Evolutionary conservation across 2,888 invertebrate species (phyloP).

Genomic region (Sussaba pulchella): DNA sequence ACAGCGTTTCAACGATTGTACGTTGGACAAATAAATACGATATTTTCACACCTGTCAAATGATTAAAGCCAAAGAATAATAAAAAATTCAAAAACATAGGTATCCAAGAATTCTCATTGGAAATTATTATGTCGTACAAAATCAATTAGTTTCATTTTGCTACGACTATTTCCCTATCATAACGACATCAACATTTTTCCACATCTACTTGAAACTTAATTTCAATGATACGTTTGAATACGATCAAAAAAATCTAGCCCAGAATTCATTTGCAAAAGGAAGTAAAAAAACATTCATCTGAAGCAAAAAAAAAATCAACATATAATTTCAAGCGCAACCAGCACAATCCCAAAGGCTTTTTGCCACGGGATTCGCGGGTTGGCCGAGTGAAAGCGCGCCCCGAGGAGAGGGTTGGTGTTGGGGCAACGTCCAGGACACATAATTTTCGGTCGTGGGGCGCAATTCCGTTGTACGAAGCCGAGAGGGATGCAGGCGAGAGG

Average conservation of each 20-base stretch:
- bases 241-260: too few relatives aligned
- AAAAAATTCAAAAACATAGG: too few relatives aligned
- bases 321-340: background rate
- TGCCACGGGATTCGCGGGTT: slow-evolving; percentile 63
- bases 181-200: too few relatives aligned
- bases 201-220: too few relatives aligned
- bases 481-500: slow-evolving; percentile 31
- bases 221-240: too few relatives aligned
- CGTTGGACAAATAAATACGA: background rate
- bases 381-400: slow-evolving; percentile 52
- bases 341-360: background rate
- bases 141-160: too few relatives aligned
- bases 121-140: too few relatives aligned
- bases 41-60: background rate
- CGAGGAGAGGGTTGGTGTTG: slow-evolving; percentile 65
- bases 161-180: too few relatives aligned
- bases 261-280: too few relatives aligned
- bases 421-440: slow-evolving; percentile 66
- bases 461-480: slow-evolving; percentile 2
- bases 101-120: too few relatives aligned
- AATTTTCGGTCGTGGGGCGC: slow-evolving; percentile 62
- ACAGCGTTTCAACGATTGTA: background rate
- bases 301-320: background rate
- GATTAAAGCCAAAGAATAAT: too few relatives aligned
- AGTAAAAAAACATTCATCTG: too few relatives aligned